Percentiles rank a stretch among this genome's conserved stretches.
Evolutionary conservation across 2,797 vertebrate genomes (phyloP).

Genomic region (Chrosomus eos): DNA sequence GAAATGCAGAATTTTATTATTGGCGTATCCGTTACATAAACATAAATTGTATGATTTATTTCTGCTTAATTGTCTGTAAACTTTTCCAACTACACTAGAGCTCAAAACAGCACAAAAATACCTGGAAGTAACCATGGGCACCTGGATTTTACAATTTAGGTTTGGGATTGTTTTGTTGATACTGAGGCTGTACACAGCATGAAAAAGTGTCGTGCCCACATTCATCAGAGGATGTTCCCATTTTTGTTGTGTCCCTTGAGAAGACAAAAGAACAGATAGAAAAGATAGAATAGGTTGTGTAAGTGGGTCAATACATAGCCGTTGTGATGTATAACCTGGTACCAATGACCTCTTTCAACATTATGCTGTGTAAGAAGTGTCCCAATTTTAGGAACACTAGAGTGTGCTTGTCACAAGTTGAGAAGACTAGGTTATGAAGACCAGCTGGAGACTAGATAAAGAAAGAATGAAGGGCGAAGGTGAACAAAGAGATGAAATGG

Average conservation of each 20-base stretch:
- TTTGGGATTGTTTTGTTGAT: slow-evolving; percentile 23
- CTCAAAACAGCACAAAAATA: neutral
- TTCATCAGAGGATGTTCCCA: slow-evolving; percentile 19
- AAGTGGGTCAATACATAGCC: slow-evolving; percentile 49
- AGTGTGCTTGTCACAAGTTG: slow-evolving; percentile 11
- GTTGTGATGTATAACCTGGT: neutral
- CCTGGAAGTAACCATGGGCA: neutral
- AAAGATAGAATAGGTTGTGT: slow-evolving; percentile 20
- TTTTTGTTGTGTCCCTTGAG: slow-evolving; percentile 18
- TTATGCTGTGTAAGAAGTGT: slow-evolving; percentile 16
- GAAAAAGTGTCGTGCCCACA: neutral
- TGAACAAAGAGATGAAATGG: slow-evolving; percentile 11
- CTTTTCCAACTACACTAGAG: neutral
- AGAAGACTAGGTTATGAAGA: slow-evolving; percentile 2
- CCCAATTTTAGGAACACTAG: slow-evolving; percentile 22
- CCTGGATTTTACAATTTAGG: slow-evolving; percentile 9
- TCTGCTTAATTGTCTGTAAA: neutral
- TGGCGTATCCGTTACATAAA: neutral
- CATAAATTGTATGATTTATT: slow-evolving; percentile 2
- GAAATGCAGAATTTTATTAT: neutral
- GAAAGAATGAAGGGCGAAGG: neutral
- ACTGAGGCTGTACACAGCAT: neutral
- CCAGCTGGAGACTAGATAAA: neutral
- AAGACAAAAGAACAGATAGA: slow-evolving; percentile 35
- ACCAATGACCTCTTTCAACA: slow-evolving; percentile 48